Conservation (phyloP, 2,113 vertebrate species). For the Oncorhynchus tshawytscha region DNA sequence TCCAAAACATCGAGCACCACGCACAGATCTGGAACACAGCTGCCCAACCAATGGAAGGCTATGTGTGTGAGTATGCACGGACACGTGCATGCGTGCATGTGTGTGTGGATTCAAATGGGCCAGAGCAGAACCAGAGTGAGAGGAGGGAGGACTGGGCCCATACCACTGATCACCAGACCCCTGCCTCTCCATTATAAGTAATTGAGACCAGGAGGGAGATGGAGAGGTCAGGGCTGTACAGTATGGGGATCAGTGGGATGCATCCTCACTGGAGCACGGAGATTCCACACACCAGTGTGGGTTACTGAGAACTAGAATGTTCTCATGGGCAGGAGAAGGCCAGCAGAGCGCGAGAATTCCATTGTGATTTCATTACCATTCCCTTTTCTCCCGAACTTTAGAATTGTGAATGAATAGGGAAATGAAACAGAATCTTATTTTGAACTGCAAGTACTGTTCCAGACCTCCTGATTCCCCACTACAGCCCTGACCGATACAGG, state of each 20-base stretch:
- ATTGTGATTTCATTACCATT: too few species aligned
- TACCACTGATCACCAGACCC: conserved; percentile 21
- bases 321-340: too few species aligned
- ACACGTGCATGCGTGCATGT: conserved; percentile 17
- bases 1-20: conserved; percentile 64
- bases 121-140: conserved; percentile 37
- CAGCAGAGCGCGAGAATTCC: too few species aligned
- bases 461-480: too few species aligned
- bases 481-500: too few species aligned
- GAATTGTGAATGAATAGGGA: too few species aligned
- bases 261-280: neutral
- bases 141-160: conserved; percentile 28
- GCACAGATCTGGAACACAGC: conserved; percentile 65
- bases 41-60: conserved; percentile 42
- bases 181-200: conserved; percentile 38
- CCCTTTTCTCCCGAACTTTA: too few species aligned
- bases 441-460: too few species aligned
- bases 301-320: too few species aligned
- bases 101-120: conserved; percentile 51
- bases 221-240: conserved; percentile 26
- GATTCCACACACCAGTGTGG: too few species aligned
- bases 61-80: neutral
- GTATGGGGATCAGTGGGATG: conserved; percentile 40
- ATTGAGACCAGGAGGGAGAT: conserved; percentile 45
- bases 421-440: too few species aligned